These are phyloP conservation scores for Cephus sareptanus DNA, from an alignment of 2,888 invertebrate species.

Conservation along the genomic window DNA sequence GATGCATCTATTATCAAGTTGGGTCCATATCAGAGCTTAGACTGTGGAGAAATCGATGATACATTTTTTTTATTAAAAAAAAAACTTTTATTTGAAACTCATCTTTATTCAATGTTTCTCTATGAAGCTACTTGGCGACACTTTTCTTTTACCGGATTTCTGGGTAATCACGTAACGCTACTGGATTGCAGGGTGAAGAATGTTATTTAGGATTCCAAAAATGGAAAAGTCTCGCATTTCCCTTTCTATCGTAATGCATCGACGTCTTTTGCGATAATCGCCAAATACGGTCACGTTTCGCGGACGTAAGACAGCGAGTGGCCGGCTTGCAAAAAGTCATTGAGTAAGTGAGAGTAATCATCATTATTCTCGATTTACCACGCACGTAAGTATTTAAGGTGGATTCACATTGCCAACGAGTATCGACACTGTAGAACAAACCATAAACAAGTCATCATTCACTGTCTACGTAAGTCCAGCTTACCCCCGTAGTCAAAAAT, in stretches of 20 bases:
- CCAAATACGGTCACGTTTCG: constrained; percentile 2
- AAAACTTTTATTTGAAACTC: neutral
- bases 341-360: constrained; percentile 38
- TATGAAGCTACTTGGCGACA: neutral
- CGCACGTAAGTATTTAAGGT: constrained; percentile 11
- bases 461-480: neutral
- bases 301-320: neutral
- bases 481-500: neutral
- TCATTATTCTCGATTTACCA: constrained; percentile 27
- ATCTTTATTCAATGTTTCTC: neutral
- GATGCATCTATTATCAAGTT: neutral
- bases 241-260: neutral
- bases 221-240: neutral
- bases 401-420: constrained; percentile 13
- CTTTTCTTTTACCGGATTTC: neutral
- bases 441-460: neutral
- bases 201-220: neutral
- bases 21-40: neutral
- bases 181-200: neutral
- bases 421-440: constrained; percentile 2
- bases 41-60: neutral
- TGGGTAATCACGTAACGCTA: neutral
- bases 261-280: neutral
- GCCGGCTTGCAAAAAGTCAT: constrained; percentile 27
- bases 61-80: neutral